Base-by-base conservation (phyloP, 2,888 invertebrate genomes). In the Trichopoda pennipes region DNA sequence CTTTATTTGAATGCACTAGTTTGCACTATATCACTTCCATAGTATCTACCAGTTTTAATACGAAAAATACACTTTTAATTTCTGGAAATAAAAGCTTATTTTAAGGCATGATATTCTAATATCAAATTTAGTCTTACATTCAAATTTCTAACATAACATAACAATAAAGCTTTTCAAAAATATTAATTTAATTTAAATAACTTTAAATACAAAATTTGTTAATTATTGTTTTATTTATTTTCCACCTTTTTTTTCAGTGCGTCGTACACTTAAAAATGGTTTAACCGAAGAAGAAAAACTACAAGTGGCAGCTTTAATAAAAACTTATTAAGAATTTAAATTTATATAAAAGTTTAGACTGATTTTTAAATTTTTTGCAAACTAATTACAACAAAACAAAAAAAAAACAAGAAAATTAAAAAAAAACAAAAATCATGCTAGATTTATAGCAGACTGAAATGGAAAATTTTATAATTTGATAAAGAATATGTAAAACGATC, bases 211-310 rank as follows among this genome's bases (percentile, higher is more conserved):
- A n/a, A n/a, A n/a, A 8, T 32, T 32, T 32, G 3, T 32, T 32
- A 32, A 32, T 32, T 6, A 32, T 8, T n/a, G n/a, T n/a, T n/a
- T 32, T 32, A 3, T 32, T 3, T 32, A 6, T 32, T 8, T 32
- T 32, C 8, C 8, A 32, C 32, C 32, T 38, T 38, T 69, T 55
- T 35, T 63, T 85, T 10, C 92, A 96, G 96, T 96, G 92, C 93
- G 96, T 91, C 93, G 96, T 91, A 96, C 96, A 84, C 92, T 96
- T 88, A 95, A 95, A 90, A 95, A 95, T 91, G 96, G 96, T 86
- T 92, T 96, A 87, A 94, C 95, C 84, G 95, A 95, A 88, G 96
- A 96, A 91, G 96, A 96, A 91, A 94, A 95, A 91, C 94, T 94
- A 90, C 94, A 95, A 90, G 93, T 95, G 86, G 94, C 95, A 87